These are phyloP conservation scores for Varanus komodoensis DNA, from an alignment of 2,113 vertebrate species.

Conservation along the genomic window DNA sequence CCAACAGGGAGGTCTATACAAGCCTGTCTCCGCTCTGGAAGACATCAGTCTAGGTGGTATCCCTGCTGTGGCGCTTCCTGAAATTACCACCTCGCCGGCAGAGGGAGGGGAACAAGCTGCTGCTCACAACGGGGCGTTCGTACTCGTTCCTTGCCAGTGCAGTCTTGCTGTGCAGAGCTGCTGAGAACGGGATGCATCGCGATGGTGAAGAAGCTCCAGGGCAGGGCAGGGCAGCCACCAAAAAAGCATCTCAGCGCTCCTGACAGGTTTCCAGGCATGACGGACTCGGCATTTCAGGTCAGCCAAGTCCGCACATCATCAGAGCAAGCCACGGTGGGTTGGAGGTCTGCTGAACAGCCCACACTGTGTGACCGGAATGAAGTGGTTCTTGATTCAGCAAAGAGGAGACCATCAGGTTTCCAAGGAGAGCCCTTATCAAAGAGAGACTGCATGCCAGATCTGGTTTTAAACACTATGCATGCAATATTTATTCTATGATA, in stretches of 20 bases:
- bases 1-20: neutral
- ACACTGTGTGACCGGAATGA: no score
- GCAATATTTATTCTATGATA: no score
- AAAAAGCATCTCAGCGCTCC: neutral
- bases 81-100: neutral
- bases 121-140: neutral
- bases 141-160: neutral
- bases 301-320: neutral
- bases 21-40: neutral
- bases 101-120: neutral
- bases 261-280: neutral
- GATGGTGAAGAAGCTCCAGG: neutral
- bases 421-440: no score
- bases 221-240: neutral
- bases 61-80: neutral
- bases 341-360: no score
- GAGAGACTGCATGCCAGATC: no score
- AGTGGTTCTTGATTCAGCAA: no score
- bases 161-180: neutral
- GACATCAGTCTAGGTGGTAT: neutral
- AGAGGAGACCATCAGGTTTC: no score
- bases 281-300: neutral
- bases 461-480: no score
- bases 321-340: neutral
- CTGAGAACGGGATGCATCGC: neutral